Percentiles rank a stretch among this genome's conserved stretches.
phyloP scores from a whole-genome alignment of 2,797 vertebrate species.

The Euphonia xanthogaster region DNA sequence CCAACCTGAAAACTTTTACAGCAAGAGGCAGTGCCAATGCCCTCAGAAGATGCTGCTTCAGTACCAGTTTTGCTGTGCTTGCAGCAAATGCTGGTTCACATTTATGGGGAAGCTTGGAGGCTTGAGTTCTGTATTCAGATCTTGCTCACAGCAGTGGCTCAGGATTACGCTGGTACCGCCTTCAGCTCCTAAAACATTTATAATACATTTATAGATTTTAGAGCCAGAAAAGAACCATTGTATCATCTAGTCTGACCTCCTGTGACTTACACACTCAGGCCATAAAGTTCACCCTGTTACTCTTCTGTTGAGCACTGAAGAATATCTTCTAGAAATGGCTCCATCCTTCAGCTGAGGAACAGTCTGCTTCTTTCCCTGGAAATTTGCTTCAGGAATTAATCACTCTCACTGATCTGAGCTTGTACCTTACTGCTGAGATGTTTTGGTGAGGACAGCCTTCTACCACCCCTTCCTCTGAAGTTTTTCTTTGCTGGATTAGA shows the following conservation, averaged over 20 bases:
- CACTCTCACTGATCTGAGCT: neutral
- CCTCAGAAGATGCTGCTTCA: neutral
- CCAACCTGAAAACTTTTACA: neutral
- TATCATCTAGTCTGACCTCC: neutral
- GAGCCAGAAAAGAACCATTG: neutral
- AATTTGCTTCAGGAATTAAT: neutral
- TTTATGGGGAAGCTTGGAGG: neutral
- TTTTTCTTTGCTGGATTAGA: neutral
- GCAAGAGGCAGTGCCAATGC: neutral
- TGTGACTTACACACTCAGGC: neutral
- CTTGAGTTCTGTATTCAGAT: neutral
- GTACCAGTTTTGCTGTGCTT: neutral
- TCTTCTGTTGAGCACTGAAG: neutral
- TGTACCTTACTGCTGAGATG: neutral
- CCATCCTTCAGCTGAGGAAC: neutral
- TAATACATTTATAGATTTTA: neutral
- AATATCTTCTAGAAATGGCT: neutral
- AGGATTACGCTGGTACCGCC: neutral
- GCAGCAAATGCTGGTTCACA: neutral
- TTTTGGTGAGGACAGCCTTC: neutral
- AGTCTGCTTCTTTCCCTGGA: neutral
- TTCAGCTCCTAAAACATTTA: neutral
- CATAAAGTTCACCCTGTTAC: neutral
- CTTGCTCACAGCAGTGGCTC: neutral
- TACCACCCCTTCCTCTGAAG: neutral